These are phyloP conservation scores for Coremacera marginata DNA, from an alignment of 2,888 invertebrate species.

Conservation along the genomic window DNA sequence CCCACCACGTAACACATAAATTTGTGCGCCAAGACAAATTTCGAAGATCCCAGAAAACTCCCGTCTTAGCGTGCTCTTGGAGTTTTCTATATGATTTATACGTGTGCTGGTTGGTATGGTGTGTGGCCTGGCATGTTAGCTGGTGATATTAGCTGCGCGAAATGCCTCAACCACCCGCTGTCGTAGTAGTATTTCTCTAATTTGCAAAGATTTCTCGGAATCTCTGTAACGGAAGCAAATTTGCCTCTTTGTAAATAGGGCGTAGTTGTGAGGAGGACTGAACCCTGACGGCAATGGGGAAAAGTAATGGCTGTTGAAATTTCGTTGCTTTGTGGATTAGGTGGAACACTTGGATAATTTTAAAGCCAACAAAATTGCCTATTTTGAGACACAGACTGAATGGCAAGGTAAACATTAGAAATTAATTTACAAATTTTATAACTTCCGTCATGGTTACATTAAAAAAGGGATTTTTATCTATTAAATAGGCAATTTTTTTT, in stretches of 20 bases:
- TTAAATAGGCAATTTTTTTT: neutral
- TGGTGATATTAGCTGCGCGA: neutral
- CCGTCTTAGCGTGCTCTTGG: constrained; percentile 3
- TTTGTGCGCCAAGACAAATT: constrained; percentile 64
- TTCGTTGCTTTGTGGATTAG: neutral
- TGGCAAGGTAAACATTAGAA: too few relatives aligned
- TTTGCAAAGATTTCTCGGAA: constrained; percentile 57
- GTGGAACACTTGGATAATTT: neutral
- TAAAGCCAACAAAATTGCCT: constrained; percentile 14
- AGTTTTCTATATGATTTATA: constrained; percentile 43
- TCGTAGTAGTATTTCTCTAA: constrained; percentile 65
- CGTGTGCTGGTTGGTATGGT: constrained; percentile 26
- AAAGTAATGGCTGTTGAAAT: neutral
- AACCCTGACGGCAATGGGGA: neutral
- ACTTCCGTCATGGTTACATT: too few relatives aligned
- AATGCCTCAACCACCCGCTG: constrained; percentile 59
- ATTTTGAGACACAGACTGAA: too few relatives aligned
- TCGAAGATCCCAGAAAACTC: constrained; percentile 58
- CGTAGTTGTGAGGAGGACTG: neutral
- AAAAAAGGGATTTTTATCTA: too few relatives aligned
- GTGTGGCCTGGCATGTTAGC: neutral
- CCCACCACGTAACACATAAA: constrained; percentile 55
- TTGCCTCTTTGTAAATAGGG: constrained; percentile 28
- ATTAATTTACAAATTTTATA: too few relatives aligned
- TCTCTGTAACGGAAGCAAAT: constrained; percentile 40